Evolutionary conservation across 2,888 invertebrate species (phyloP).

Genomic region (Dinocampus coccinellae): DNA sequence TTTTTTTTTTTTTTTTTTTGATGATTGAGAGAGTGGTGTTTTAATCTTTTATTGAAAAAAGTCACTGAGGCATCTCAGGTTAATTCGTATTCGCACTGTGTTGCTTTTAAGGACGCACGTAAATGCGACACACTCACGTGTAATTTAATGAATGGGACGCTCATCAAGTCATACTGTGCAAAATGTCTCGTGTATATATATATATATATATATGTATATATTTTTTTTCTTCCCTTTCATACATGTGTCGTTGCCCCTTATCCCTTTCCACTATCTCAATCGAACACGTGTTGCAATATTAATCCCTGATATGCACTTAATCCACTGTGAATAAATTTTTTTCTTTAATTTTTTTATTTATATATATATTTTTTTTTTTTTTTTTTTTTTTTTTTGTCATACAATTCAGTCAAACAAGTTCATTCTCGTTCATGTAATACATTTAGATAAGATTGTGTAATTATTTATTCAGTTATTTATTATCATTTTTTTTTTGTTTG

Average conservation of each 20-base stretch:
- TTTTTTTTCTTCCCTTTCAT: no score
- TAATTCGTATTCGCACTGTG: conserved; percentile 56
- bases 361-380: no score
- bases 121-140: conserved; percentile 41
- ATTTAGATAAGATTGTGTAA: no score
- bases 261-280: conserved; percentile 33
- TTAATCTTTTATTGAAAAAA: conserved; percentile 42
- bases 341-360: no score
- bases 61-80: conserved; percentile 56
- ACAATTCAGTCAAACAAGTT: no score
- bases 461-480: no score
- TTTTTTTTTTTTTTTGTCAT: background rate
- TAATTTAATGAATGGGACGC: conserved; percentile 53
- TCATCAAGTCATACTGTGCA: conserved; percentile 18
- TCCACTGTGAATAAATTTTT: no score
- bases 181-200: background rate
- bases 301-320: no score
- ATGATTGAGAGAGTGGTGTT: background rate
- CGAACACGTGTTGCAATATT: no score
- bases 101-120: conserved; percentile 47
- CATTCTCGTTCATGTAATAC: no score
- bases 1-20: background rate
- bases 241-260: conserved; percentile 15
- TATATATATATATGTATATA: conserved; percentile 24
- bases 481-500: no score